A percentile compares a stretch with the other conserved stretches of the same genome.
phyloP scores from a whole-genome alignment of 2,888 invertebrate species.

The Anticlea derivata region DNA sequence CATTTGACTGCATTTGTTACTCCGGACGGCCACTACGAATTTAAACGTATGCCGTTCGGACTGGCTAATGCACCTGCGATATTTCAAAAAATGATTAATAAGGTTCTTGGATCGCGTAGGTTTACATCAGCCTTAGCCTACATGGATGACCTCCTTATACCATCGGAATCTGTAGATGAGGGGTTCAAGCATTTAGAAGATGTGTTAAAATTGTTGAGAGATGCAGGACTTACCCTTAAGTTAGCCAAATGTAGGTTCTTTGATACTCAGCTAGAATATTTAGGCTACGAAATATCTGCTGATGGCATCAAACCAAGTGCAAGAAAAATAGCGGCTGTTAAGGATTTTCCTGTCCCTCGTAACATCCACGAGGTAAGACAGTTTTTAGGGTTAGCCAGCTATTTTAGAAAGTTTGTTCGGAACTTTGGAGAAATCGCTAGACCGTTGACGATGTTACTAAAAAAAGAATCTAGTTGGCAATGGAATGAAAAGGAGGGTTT shows the following conservation, averaged over 20 bases:
- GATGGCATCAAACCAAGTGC: background rate
- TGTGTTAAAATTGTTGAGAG: background rate
- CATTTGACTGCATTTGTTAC: slow-evolving; percentile 53
- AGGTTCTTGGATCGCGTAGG: slow-evolving; percentile 12
- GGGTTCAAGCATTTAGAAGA: background rate
- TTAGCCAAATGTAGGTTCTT: background rate
- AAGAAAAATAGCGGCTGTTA: background rate
- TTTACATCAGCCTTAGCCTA: background rate
- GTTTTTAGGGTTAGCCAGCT: background rate
- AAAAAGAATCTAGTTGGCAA: background rate
- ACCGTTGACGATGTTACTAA: background rate
- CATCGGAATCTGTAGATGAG: background rate
- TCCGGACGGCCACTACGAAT: slow-evolving; percentile 47
- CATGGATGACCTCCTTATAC: background rate
- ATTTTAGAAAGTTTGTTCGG: background rate
- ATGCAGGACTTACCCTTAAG: background rate
- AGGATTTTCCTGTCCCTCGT: background rate
- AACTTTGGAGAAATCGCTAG: background rate
- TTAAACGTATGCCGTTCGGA: slow-evolving; percentile 29
- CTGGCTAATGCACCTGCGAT: slow-evolving; percentile 44
- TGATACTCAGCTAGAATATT: background rate
- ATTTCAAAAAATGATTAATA: slow-evolving; percentile 29
- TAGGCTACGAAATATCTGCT: background rate
- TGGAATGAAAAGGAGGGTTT: background rate
- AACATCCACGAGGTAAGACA: background rate